Percentiles rank a stretch among this genome's conserved stretches.
Evolutionary conservation across 1,140 invertebrate species (phyloP).

Genomic region (Schlechtendalia chinensis): DNA sequence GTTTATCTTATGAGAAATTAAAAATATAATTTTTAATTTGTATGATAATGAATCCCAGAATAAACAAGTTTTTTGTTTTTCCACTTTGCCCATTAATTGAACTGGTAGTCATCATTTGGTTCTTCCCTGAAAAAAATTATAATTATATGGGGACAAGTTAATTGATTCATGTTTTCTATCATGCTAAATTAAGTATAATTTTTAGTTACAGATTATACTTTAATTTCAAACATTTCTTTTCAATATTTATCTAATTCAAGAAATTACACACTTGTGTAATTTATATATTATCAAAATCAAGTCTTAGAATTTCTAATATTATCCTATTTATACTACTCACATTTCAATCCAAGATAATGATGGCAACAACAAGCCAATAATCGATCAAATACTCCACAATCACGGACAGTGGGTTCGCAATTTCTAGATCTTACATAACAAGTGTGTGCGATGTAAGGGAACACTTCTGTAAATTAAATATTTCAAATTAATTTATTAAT

Average conservation of each 20-base stretch:
- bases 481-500: slow-evolving; percentile 37
- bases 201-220: no score
- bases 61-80: not conserved
- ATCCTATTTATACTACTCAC: slow-evolving; percentile 63
- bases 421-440: slow-evolving; percentile 64
- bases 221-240: no score
- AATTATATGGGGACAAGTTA: not conserved
- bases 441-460: slow-evolving; percentile 68
- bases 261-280: no score
- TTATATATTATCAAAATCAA: no score
- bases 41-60: not conserved
- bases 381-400: slow-evolving; percentile 66
- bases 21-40: not conserved
- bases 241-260: no score
- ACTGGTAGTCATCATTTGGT: not conserved
- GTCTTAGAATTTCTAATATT: no score
- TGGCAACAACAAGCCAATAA: slow-evolving; percentile 69
- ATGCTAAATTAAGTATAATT: no score
- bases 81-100: slow-evolving; percentile 10
- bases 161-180: no score
- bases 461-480: slow-evolving; percentile 59
- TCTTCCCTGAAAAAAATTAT: slow-evolving; percentile 18
- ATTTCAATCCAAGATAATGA: slow-evolving; percentile 61
- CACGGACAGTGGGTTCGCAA: slow-evolving; percentile 62
- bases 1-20: no score